Evolutionary conservation across 2,797 vertebrate species (phyloP).

Genomic region (Gallinago solitaria): DNA sequence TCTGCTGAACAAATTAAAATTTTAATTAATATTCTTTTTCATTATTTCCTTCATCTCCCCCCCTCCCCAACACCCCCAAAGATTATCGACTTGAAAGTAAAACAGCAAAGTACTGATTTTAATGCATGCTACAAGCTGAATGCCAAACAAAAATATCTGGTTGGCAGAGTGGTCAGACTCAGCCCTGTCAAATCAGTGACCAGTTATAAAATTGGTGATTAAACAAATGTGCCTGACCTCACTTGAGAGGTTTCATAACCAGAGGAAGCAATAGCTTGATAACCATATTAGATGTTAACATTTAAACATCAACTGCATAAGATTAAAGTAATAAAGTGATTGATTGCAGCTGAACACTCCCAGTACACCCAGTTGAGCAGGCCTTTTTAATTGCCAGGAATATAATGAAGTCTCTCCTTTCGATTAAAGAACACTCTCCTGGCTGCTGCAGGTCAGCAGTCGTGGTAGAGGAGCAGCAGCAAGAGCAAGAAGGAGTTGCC

Average conservation of each 20-base stretch:
- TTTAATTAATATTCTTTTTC: background rate
- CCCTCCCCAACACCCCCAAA: accelerated
- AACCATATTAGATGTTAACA: background rate
- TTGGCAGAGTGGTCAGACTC: background rate
- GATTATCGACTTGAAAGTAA: background rate
- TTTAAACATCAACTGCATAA: background rate
- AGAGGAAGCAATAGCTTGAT: background rate
- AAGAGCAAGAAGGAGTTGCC: background rate
- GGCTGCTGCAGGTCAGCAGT: background rate
- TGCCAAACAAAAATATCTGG: background rate
- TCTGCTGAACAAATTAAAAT: background rate
- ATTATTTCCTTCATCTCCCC: background rate
- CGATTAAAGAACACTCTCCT: background rate
- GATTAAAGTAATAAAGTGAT: background rate
- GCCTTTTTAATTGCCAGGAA: background rate
- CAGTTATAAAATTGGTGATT: background rate
- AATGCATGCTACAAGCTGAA: background rate
- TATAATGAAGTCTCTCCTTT: background rate
- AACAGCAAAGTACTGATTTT: accelerated
- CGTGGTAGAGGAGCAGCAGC: background rate
- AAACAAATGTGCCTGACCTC: background rate
- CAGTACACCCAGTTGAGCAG: background rate
- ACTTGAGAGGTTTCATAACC: background rate
- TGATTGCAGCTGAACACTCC: background rate
- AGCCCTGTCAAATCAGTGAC: accelerated